Evolutionary conservation across 2,888 invertebrate genomes (phyloP).

Genomic region (Andrena haemorrhoa): DNA sequence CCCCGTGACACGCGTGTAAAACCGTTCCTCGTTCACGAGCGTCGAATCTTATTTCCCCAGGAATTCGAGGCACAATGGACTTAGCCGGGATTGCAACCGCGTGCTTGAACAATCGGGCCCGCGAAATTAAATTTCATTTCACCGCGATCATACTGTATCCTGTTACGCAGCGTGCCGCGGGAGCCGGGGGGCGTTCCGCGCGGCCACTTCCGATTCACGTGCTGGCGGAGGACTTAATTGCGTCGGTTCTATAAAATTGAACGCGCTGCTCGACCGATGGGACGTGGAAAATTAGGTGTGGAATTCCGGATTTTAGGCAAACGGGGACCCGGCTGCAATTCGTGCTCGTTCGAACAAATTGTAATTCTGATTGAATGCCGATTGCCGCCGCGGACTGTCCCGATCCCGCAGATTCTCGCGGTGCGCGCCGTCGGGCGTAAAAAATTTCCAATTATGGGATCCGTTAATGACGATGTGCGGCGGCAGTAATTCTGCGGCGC

Average conservation of each 20-base stretch:
- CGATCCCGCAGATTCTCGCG: conserved; percentile 32
- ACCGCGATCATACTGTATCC: conserved; percentile 6
- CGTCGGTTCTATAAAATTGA: conserved; percentile 25
- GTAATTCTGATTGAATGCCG: conserved; percentile 43
- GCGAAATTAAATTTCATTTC: conserved; percentile 44
- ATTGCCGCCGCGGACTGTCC: neutral
- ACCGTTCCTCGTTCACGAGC: conserved; percentile 34
- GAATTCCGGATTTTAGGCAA: conserved; percentile 25
- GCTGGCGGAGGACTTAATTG: conserved; percentile 30
- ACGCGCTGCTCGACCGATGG: neutral
- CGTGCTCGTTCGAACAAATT: conserved; percentile 23
- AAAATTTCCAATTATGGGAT: conserved; percentile 51
- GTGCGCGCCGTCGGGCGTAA: conserved; percentile 8
- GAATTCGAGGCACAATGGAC: conserved; percentile 4
- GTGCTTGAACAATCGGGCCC: neutral
- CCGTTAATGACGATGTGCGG: conserved; percentile 30
- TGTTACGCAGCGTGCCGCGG: neutral
- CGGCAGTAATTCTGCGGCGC: conserved; percentile 10
- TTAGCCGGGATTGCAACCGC: neutral
- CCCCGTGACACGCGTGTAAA: conserved; percentile 43
- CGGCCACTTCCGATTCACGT: conserved; percentile 1
- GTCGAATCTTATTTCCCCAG: conserved; percentile 51
- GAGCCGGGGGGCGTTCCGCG: neutral
- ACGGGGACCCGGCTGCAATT: conserved; percentile 12
- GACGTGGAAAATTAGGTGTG: conserved; percentile 37